These are phyloP conservation scores for Pteropus rufus DNA, from an alignment of 2,797 vertebrate genomes.

Conservation along the genomic window DNA sequence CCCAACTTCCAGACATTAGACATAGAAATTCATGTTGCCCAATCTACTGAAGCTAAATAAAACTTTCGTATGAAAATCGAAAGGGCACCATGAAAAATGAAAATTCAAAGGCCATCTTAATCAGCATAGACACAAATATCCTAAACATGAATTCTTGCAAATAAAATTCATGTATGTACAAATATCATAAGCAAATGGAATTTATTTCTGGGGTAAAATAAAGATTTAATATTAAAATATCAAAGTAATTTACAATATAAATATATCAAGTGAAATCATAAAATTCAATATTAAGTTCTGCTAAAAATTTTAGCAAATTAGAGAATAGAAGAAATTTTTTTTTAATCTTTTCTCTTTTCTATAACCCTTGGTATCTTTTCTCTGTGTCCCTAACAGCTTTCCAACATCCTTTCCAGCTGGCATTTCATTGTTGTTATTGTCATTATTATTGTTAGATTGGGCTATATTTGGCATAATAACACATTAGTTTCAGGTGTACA, in stretches of 20 bases:
- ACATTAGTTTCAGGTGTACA: not conserved
- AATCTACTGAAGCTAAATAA: not conserved
- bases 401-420: not conserved
- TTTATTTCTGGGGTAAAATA: not conserved
- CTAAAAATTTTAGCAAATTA: not conserved
- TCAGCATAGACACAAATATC: not conserved
- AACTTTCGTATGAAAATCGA: not conserved
- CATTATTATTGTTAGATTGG: not conserved
- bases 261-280: not conserved
- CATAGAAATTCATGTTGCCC: not conserved
- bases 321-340: not conserved
- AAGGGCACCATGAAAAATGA: not conserved
- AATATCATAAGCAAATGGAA: not conserved
- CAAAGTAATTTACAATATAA: not conserved
- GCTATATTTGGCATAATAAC: not conserved
- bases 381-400: not conserved
- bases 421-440: not conserved
- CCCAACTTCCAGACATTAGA: not conserved
- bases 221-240: not conserved
- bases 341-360: not conserved
- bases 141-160: not conserved
- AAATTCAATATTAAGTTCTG: not conserved
- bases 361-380: not conserved
- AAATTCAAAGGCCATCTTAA: not conserved
- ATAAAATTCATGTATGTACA: not conserved